A percentile compares a stretch with the other conserved stretches of the same genome.
These are phyloP conservation scores for Drosophila kohkoa DNA, from an alignment of 1,140 invertebrate genomes.

Conservation along the genomic window DNA sequence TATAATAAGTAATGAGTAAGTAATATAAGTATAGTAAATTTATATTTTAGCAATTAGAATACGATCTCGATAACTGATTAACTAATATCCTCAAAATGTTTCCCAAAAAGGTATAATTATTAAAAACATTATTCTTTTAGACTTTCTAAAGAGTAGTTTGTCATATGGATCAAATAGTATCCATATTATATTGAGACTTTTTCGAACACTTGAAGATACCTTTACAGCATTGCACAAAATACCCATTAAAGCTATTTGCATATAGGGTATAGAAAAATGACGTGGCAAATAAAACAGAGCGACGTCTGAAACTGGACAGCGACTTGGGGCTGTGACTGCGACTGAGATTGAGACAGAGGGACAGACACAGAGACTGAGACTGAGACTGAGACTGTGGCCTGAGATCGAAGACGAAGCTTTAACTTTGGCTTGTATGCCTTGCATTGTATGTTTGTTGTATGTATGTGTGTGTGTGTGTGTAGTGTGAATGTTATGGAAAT, in stretches of 20 bases:
- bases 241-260: neutral
- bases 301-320: slow-evolving; percentile 49
- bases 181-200: too few relatives aligned
- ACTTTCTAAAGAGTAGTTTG: too few relatives aligned
- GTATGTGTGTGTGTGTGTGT: slow-evolving; percentile 30
- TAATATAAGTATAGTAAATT: too few relatives aligned
- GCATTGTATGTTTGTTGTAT: slow-evolving; percentile 49
- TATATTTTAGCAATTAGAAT: too few relatives aligned
- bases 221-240: neutral
- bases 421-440: slow-evolving; percentile 53
- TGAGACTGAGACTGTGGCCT: slow-evolving; percentile 37
- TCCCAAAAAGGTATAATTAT: too few relatives aligned
- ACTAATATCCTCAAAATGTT: too few relatives aligned
- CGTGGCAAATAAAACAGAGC: slow-evolving; percentile 81
- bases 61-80: too few relatives aligned
- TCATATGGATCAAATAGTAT: too few relatives aligned
- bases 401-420: slow-evolving; percentile 56
- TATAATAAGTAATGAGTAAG: too few relatives aligned
- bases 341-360: slow-evolving; percentile 32
- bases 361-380: slow-evolving; percentile 26
- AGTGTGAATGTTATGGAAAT: slow-evolving; percentile 82
- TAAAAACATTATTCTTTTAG: too few relatives aligned
- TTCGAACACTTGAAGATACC: too few relatives aligned
- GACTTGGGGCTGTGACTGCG: slow-evolving; percentile 19
- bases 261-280: slow-evolving; percentile 64